These are phyloP conservation scores for Passer montanus DNA, from an alignment of 2,113 vertebrate genomes.

Conservation along the genomic window DNA sequence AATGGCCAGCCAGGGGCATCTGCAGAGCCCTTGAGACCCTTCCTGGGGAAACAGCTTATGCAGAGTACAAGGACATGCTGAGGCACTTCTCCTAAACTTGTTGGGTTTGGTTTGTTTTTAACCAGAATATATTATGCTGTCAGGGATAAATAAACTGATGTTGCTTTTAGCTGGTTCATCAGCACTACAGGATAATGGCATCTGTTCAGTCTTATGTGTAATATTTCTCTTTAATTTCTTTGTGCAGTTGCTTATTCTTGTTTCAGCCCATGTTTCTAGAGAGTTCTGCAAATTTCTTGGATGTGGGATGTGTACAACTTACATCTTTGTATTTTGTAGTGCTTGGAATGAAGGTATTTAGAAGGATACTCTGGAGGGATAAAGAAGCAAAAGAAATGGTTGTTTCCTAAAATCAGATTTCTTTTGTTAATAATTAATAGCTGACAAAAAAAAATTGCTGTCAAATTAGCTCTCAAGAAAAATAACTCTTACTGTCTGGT, in stretches of 20 bases:
- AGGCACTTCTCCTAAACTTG: not conserved
- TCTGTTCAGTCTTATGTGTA: conserved; percentile 22
- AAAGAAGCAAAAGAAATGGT: conserved; percentile 25
- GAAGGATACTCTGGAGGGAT: conserved; percentile 21
- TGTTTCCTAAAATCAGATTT: conserved; percentile 12
- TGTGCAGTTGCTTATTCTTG: not conserved
- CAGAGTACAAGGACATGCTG: not conserved
- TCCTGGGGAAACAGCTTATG: not conserved
- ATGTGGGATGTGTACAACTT: not conserved
- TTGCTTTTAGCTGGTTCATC: conserved; percentile 42
- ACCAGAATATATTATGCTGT: not conserved
- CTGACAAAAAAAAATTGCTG: not conserved
- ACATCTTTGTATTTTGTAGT: conserved; percentile 45
- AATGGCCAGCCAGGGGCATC: not conserved
- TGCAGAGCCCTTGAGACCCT: not conserved
- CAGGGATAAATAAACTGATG: conserved; percentile 1
- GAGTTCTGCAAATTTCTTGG: conserved; percentile 35
- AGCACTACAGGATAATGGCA: not conserved
- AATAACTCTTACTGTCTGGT: not conserved
- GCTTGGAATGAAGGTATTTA: conserved; percentile 44
- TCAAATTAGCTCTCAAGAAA: conserved; percentile 17
- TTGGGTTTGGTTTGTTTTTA: not conserved
- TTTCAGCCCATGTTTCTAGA: not conserved
- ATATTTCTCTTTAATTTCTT: conserved; percentile 39
- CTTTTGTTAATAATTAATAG: conserved; percentile 38